Evolutionary conservation across 1,140 invertebrate species (phyloP), one percentile per base, ranked within the genome.

Genomic region (Stegodyphus mimosarum): DNA sequence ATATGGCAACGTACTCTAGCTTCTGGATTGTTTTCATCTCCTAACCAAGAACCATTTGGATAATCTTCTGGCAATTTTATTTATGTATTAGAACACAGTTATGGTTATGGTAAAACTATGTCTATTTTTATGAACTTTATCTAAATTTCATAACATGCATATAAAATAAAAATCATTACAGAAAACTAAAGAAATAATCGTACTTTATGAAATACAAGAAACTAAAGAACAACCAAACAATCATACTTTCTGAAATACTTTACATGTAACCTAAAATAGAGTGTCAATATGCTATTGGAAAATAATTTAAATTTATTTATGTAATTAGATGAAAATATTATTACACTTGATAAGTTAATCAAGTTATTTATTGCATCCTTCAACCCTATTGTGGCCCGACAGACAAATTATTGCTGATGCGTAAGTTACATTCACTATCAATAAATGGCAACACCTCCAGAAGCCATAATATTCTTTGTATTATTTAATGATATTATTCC

Each of bases 31-130:
- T 88, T 89, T 86, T 92, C 91, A 89, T 92, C 91, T 9, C 92
- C 92, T n/a, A 93, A 88, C 92, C 92, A 93, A 49, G 90, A 90
- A 10, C 92, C 92, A 88, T 91, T 89, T 7, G 92, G 92, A 89
- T 90, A 92, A 88, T 93, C 92, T 80, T 91, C 90, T 91, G 74
- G 9, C 90, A 77, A 60, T 60, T 9, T 10, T 33, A 33, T 33
- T 33, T 33, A 60, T 0, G 15, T 15, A 60, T 60, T 60, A 10
- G 15, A 60, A 60, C 15, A 15, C 9, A 10, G 55, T 10, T 10
- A 10, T 15, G 15, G 55, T 10, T 60, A 60, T 2, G 1, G 9
- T 60, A 60, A 5, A 60, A 5, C 15, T 60, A 10, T 2, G 5
- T 60, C 15, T 10, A 15, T 60, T 60, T 10, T 15, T 15, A 60